These are phyloP conservation scores for Apogon talboti DNA, from an alignment of 2,797 vertebrate species.

Conservation along the genomic window DNA sequence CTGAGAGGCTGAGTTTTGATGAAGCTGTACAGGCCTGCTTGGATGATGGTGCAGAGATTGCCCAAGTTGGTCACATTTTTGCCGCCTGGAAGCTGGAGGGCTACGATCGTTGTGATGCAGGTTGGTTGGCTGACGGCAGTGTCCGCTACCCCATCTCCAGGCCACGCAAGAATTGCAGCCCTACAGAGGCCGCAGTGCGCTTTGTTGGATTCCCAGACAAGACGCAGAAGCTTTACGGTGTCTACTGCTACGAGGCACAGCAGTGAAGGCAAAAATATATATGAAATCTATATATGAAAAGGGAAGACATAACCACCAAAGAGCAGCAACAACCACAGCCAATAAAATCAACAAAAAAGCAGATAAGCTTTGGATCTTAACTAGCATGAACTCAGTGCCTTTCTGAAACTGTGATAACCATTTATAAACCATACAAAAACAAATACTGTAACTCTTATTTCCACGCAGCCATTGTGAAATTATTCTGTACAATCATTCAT, in stretches of 20 bases:
- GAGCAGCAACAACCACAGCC: conserved; percentile 71
- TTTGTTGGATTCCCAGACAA: conserved; percentile 92
- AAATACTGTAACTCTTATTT: conserved; percentile 74
- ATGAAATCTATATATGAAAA: conserved; percentile 33
- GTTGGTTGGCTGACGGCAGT: conserved; percentile 96
- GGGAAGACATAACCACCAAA: conserved; percentile 74
- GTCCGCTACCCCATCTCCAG: conserved; percentile 95
- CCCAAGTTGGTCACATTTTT: conserved; percentile 94
- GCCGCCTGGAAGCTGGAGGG: conserved; percentile 93
- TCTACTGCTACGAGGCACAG: conserved; percentile 91
- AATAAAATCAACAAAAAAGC: conserved; percentile 56
- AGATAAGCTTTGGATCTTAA: conserved; percentile 60
- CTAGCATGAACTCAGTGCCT: conserved; percentile 86
- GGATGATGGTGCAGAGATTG: conserved; percentile 89
- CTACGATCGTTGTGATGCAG: conserved; percentile 94
- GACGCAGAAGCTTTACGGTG: conserved; percentile 91
- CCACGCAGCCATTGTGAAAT: conserved; percentile 71
- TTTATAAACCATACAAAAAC: conserved; percentile 80
- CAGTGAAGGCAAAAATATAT: conserved; percentile 74
- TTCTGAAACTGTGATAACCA: conserved; percentile 92
- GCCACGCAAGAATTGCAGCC: conserved; percentile 95
- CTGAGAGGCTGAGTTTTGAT: conserved; percentile 87
- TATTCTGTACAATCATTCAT: conserved; percentile 77
- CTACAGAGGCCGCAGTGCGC: conserved; percentile 91
- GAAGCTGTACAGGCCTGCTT: conserved; percentile 92